A percentile compares a stretch with the other conserved stretches of the same genome.
Evolutionary conservation across 2,797 vertebrate species (phyloP).

Genomic region (Danio albolineatus): DNA sequence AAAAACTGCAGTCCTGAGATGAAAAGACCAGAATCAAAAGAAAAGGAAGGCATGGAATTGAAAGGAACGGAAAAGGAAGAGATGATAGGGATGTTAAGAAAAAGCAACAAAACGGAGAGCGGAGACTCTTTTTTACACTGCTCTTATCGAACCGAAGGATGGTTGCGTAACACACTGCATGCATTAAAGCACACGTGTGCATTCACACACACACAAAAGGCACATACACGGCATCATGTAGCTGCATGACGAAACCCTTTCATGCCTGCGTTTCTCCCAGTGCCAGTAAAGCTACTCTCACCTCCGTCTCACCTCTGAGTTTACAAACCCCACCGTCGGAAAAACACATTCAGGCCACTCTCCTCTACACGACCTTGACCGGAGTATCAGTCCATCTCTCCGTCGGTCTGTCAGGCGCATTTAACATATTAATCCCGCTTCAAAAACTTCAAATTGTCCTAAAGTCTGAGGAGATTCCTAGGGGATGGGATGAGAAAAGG

Average conservation of each 20-base stretch:
- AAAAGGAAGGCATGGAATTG: neutral
- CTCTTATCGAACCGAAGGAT: neutral
- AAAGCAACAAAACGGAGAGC: no score
- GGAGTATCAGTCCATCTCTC: constrained; percentile 26
- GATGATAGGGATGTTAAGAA: neutral
- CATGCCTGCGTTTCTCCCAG: constrained; percentile 2
- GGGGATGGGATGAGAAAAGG: neutral
- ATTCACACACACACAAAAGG: constrained; percentile 16
- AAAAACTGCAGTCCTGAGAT: neutral
- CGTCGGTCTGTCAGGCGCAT: neutral
- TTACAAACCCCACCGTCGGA: constrained; percentile 7
- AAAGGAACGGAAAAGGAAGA: neutral
- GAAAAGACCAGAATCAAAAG: neutral
- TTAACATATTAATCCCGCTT: neutral
- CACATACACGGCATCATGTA: neutral
- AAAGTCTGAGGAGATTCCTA: neutral
- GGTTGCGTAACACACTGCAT: constrained; percentile 15
- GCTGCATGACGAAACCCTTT: constrained; percentile 8
- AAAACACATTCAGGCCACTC: constrained; percentile 4
- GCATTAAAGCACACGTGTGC: constrained; percentile 10
- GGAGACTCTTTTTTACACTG: neutral
- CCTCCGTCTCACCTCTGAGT: constrained; percentile 19
- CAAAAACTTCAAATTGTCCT: neutral
- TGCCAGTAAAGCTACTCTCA: constrained; percentile 37
- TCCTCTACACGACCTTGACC: constrained; percentile 46